A percentile compares a stretch with the other conserved stretches of the same genome.
Evolutionary conservation across 2,797 vertebrate species (phyloP).

Genomic region (Sebastes jordani): DNA sequence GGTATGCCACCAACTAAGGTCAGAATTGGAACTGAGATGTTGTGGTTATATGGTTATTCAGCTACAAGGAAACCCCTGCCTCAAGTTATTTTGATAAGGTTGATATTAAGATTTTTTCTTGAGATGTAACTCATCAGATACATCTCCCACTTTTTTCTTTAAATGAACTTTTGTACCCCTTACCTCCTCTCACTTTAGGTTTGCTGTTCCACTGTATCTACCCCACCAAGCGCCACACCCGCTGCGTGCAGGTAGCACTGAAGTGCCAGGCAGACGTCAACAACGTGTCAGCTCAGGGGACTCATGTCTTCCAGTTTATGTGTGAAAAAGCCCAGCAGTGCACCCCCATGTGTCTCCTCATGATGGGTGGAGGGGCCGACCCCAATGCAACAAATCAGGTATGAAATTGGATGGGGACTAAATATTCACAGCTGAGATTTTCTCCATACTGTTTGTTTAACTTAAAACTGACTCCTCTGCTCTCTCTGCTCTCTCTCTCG

Average conservation of each 20-base stretch:
- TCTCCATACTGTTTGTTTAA: neutral
- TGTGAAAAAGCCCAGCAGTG: slow-evolving; percentile 85
- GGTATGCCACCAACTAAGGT: neutral
- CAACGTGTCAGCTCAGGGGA: slow-evolving; percentile 81
- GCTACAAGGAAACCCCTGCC: neutral
- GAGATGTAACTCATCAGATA: neutral
- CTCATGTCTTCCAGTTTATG: slow-evolving; percentile 87
- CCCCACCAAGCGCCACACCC: slow-evolving; percentile 87
- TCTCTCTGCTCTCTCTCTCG: neutral
- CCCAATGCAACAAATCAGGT: slow-evolving; percentile 85
- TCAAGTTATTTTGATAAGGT: neutral
- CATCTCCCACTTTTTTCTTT: neutral
- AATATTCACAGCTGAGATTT: neutral
- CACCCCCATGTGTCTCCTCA: slow-evolving; percentile 83
- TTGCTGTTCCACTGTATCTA: slow-evolving; percentile 91
- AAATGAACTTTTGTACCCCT: neutral
- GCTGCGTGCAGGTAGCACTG: slow-evolving; percentile 85
- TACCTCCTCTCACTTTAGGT: slow-evolving; percentile 68
- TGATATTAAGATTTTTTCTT: neutral
- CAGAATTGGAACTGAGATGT: too few relatives aligned
- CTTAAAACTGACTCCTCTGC: neutral
- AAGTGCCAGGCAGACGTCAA: slow-evolving; percentile 88
- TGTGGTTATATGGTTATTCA: neutral
- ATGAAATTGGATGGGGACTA: neutral
- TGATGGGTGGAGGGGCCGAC: slow-evolving; percentile 89